Base-by-base conservation (phyloP, 92 coral and sea anemone genomes). In the Galaxea fascicularis region DNA sequence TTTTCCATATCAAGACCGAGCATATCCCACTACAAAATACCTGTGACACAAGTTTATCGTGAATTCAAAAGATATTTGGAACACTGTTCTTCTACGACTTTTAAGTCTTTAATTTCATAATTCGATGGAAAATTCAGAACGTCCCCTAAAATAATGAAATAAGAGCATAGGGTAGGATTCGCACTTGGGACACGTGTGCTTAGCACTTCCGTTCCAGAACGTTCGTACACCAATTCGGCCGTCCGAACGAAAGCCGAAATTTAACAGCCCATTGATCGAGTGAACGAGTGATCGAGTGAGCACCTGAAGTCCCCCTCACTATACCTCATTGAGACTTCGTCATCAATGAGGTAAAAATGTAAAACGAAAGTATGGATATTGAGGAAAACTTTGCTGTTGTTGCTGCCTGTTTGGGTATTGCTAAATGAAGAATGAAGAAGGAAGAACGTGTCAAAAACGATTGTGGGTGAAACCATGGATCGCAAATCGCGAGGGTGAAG, bases 381-480 rank as follows among this genome's bases (percentile, higher is more conserved):
- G 54, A 15, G 54, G 54, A 15, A 15, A 49, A 8, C 10, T 15
- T 49, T 49, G 54, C 63, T 56, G 72, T 66, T 29, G 63, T 4
- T 56, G 72, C 26, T 29, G 72, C 47, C 18, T 66, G 51, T 66
- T 66, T 66, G 14, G 8, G 52, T 57, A 88, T 46, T 25, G 80
- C 71, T 54, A 29, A 28, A 27, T 54, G 88, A 57, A 83, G 79
- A n/a, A n/a, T n/a, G n/a, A n/a, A n/a, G n/a, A n/a, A 76, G 66
- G 88, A 57, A 83, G 79, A 76, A 68, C 79, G 68, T 31, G 92
- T 62, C 65, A 76, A 69, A 21, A 82, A 75, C 69, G 49, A 39
- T 35, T 71, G 26, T 84, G 89, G 86, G 74, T 89, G 20, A 84
- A 78, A 69, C 82, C 89, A 31, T 89, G 88, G 89, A 71, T 84